These are phyloP conservation scores for Pleuronectes platessa DNA, from an alignment of 2,113 vertebrate genomes.

Conservation along the genomic window DNA sequence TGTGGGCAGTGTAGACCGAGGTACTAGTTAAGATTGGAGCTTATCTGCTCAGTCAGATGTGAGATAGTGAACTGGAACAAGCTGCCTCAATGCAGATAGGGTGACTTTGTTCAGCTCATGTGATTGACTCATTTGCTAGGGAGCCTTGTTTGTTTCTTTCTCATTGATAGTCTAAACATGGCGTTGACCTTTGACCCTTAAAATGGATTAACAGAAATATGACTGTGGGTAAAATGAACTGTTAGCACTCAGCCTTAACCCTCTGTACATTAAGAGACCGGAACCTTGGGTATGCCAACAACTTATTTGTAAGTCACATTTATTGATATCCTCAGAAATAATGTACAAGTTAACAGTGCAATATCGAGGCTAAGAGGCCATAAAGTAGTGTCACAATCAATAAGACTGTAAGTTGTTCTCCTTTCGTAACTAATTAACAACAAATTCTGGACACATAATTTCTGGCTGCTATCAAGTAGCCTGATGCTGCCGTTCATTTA, in stretches of 20 bases:
- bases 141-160: not conserved
- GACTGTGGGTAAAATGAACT: not conserved
- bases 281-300: not conserved
- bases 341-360: constrained; percentile 12
- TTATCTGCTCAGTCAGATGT: not conserved
- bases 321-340: constrained; percentile 40
- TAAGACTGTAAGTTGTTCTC: constrained; percentile 28
- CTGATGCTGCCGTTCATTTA: constrained; percentile 48
- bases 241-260: not conserved
- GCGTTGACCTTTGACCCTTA: not conserved
- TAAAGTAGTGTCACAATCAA: constrained; percentile 51
- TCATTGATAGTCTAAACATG: not conserved
- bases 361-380: constrained; percentile 21
- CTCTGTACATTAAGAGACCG: not conserved
- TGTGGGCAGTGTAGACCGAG: not conserved
- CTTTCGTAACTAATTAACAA: constrained; percentile 27
- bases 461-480: constrained; percentile 16
- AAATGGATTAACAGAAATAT: not conserved
- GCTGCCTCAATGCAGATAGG: not conserved
- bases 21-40: not conserved
- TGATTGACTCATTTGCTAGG: not conserved
- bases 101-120: no score
- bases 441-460: not conserved
- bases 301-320: constrained; percentile 20
- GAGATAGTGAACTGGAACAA: not conserved